Base-by-base conservation (phyloP, 2,113 vertebrate genomes). In the Lichenostomus cassidix region DNA sequence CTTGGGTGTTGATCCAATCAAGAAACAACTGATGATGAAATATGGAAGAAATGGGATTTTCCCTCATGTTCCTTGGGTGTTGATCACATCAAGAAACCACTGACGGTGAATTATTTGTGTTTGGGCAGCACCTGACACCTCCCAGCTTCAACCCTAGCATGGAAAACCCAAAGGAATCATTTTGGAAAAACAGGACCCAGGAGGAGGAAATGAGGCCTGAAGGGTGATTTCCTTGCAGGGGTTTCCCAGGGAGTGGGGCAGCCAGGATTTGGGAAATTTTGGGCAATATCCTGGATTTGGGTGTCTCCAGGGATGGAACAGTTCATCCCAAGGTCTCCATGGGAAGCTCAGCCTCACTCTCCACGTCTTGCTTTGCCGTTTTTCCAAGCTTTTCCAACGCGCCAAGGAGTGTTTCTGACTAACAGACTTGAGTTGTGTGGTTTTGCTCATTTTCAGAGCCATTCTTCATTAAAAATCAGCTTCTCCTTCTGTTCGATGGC, bases 371-470 rank as follows among this genome's bases (percentile, higher is more conserved):
- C 8, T 49, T 49, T 49, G 11, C 22, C 5, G 0, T 9, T 87
- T 55, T 81, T 15, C 11, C 63, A 29, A 33, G 12, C 35, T 76
- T 63, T 39, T 41, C 55, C 39, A 20, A 5, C 1, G 3, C 12
- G 1, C 23, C 1, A 2, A 37, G 31, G 55, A 27, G 4, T 25
- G 24, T 17, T 50, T 81, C 49, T 87, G 94, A 81, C 69, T 58
- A 28, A 74, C 46, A 21, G 64, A 6, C 78, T 37, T 4, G 64
- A n/a, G 35, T 55, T 84, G 81, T 79, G 91, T 47, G 89, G 6
- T 60, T 96, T 92, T 64, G 31, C 67, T 89, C 67, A 4, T 95
- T 92, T 85, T 76, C 93, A 65, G 67, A 71, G 74, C 15, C 63
- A 5, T 3, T 73, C 63, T 87, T 94, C 58, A 31, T 91, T 91